phyloP scores from a whole-genome alignment of 1,140 invertebrate genomes.

The Littorina saxatilis region DNA sequence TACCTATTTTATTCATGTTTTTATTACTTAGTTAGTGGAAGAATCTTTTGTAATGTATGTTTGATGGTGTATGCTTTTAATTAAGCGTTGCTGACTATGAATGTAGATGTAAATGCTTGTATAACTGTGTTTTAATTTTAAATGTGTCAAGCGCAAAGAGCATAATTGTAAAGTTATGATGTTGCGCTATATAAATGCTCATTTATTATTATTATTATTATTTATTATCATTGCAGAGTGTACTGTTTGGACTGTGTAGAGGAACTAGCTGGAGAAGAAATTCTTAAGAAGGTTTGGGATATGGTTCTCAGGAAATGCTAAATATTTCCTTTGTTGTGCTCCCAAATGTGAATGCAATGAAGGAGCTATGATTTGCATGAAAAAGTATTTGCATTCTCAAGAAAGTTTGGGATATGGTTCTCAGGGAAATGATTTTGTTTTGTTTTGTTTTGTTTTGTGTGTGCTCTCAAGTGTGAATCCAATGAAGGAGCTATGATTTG shows the following conservation, averaged over 20 bases:
- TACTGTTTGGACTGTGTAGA: conserved; percentile 68
- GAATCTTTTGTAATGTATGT: too few relatives aligned
- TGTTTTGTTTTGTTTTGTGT: not conserved
- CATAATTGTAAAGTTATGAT: too few relatives aligned
- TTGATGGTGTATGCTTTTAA: too few relatives aligned
- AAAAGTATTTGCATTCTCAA: not conserved
- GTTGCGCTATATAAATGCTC: too few relatives aligned
- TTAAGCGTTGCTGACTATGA: too few relatives aligned
- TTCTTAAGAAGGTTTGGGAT: conserved; percentile 34
- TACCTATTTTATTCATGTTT: too few relatives aligned
- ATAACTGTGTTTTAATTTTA: too few relatives aligned
- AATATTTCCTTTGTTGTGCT: not conserved
- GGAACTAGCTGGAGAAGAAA: conserved; percentile 50
- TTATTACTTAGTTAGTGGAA: too few relatives aligned
- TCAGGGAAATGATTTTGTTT: not conserved
- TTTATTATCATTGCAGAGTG: conserved; percentile 56
- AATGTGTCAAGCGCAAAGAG: too few relatives aligned
- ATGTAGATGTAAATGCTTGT: too few relatives aligned
- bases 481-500: not conserved
- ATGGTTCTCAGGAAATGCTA: not conserved
- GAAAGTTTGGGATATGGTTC: conserved; percentile 32
- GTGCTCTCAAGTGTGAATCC: not conserved
- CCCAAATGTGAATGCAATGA: not conserved
- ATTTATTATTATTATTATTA: too few relatives aligned
- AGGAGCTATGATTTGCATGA: not conserved